Evolutionary conservation across 2,113 vertebrate genomes (phyloP), one percentile per base, ranked within the genome.

Genomic region (Siniperca chuatsi): DNA sequence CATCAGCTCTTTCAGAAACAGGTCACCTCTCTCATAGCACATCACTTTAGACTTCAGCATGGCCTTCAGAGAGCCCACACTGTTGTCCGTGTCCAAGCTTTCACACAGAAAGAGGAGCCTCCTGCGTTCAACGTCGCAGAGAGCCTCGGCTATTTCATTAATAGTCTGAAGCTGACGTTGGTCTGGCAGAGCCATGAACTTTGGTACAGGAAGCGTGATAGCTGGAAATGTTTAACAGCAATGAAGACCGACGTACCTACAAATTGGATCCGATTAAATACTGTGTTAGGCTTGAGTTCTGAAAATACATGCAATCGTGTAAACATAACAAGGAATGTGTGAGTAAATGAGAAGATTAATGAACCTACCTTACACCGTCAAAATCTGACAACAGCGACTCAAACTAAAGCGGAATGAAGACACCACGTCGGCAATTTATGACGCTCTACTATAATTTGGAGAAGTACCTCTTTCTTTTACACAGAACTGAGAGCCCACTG

Each of bases 1-100:
- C 50, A 98, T 75, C 50, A 99, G 92, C 84, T 98, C 97, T 1
- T 86, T 82, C 65, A 99, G 88, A 5, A 94, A 84, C 25, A 71
- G 15, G 0, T 58, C 0, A 0, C 82, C 70, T 1, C 58, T 48
- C 1, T 87, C 74, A 0, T 23, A 37, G 4, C 54, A 18, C 37
- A 13, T 64, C 2, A 88, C 75, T 29, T 87, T 83, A 6, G 67
- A 60, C 8, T 20, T 85, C 35, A 96, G 73, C 18, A 83, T 77
- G 3, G 92, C 89, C 62, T 86, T 92, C 73, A 89, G 11, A 16
- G 58, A 21, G 0, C 44, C 16, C 20, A 20, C 70, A 0, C 86
- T 90, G 61, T 55, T 13, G 15, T 90, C 91, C 0, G 78, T 6
- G 2, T 90, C 87, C n/a, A 62, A 1, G 44, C 35, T 79, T 0